phyloP scores from a whole-genome alignment of 2,113 vertebrate species.

The Labeo rohita region DNA sequence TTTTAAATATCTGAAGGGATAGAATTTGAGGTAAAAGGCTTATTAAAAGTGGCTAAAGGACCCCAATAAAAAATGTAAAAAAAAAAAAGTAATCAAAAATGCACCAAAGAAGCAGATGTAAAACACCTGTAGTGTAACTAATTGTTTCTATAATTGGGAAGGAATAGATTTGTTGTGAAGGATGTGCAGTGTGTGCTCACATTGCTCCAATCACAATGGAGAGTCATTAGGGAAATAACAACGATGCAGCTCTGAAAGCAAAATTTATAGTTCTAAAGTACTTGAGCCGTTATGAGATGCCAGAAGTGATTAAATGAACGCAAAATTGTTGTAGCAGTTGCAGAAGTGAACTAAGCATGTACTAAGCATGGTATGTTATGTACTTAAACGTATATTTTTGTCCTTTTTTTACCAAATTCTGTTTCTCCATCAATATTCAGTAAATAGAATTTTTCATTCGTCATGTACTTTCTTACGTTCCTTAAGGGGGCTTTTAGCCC shows the following conservation, averaged over 20 bases:
- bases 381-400: too few relatives aligned
- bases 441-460: background rate
- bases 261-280: background rate
- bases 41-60: background rate
- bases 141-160: conserved; percentile 10
- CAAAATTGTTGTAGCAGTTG: background rate
- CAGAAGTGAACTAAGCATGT: background rate
- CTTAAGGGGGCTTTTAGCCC: background rate
- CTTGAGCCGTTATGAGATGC: background rate
- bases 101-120: background rate
- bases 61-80: background rate
- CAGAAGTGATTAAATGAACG: background rate
- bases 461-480: background rate
- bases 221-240: background rate
- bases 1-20: background rate
- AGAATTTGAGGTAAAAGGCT: background rate
- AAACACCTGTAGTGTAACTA: background rate
- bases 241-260: background rate
- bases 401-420: too few relatives aligned
- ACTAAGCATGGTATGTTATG: background rate
- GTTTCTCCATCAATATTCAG: background rate
- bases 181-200: conserved; percentile 4
- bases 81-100: background rate
- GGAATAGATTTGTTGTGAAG: background rate
- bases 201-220: background rate